Evolutionary conservation across 2,113 vertebrate species (phyloP), one percentile per base, ranked within the genome.

Genomic region (Calonectris borealis): DNA sequence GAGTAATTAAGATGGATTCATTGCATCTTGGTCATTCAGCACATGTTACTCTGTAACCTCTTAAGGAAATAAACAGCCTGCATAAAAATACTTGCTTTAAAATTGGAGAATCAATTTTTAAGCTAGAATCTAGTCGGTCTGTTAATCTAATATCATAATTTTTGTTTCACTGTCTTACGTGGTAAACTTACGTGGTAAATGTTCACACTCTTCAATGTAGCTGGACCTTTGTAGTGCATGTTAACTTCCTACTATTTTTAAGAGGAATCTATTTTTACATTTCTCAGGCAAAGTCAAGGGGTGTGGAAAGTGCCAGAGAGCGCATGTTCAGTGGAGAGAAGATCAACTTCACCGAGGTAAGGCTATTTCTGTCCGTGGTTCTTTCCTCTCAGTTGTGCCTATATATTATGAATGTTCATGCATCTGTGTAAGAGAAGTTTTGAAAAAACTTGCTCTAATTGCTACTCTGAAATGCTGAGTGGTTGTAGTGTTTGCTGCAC

Each of bases 271-370:
- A 55, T 94, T 90, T 94, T 86, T 95, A 91, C 40, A 44, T 93
- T 96, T 97, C 79, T 61, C 93, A 99, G 99, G 99, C 98, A 5
- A 99, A 99, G 97, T 99, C 99, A 25, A 98, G 99, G 92, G 99
- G 98, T 16, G 97, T 99, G 88, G 99, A 99, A 90, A 97, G 98
- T 21, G 99, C 99, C 54, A 98, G 99, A 62, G 98, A 99, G 49
- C 98, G 77, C 87, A 99, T 99, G 99, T 99, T 99, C 97, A 97
- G 71, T 9, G 99, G 99, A 16, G 98, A 99, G 79, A 99, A 99
- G 98, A 99, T 99, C 96, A 99, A 99, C 98, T 99, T 99, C 96
- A 99, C 99, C 4, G 99, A 99, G 99, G 99, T 99, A 96, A 93
- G 64, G 32, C 90, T 91, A 80, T 91, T 94, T 94, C 82, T 95